Percentiles rank a stretch among this genome's conserved stretches.
These are phyloP conservation scores for Chrysopa pallens DNA, from an alignment of 1,140 invertebrate genomes.

Conservation along the genomic window DNA sequence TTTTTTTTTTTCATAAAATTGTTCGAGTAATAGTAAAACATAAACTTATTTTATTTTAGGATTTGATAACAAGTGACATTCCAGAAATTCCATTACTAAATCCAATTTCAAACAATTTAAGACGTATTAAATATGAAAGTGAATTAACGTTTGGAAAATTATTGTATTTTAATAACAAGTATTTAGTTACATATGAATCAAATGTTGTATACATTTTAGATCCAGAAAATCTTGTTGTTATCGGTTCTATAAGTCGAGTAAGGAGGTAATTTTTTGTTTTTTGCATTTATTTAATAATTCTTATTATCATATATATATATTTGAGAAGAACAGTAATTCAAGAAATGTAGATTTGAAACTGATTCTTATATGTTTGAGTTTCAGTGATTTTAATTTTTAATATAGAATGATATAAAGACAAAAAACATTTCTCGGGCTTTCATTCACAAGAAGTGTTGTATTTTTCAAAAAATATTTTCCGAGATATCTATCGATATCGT, in stretches of 20 bases:
- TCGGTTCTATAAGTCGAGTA: slow-evolving; percentile 27
- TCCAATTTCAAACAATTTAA: slow-evolving; percentile 31
- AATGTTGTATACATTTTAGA: slow-evolving; percentile 56
- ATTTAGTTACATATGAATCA: slow-evolving; percentile 56
- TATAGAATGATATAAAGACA: too few relatives aligned
- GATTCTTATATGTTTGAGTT: too few relatives aligned
- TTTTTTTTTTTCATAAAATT: background rate
- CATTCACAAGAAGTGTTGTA: too few relatives aligned
- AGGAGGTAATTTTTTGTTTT: slow-evolving; percentile 13
- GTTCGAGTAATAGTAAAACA: background rate
- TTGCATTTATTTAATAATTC: too few relatives aligned
- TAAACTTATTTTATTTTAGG: slow-evolving; percentile 17
- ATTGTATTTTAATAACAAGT: slow-evolving; percentile 43
- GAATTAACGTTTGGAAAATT: slow-evolving; percentile 50
- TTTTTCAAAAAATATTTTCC: too few relatives aligned
- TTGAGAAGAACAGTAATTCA: too few relatives aligned
- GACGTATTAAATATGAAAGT: slow-evolving; percentile 22
- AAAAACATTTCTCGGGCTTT: too few relatives aligned
- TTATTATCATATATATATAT: too few relatives aligned
- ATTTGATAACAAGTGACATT: slow-evolving; percentile 36
- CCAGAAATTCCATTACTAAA: slow-evolving; percentile 48
- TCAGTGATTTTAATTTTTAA: too few relatives aligned
- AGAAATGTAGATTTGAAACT: too few relatives aligned
- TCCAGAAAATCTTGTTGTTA: slow-evolving; percentile 34
- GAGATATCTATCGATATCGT: too few relatives aligned